Evolutionary conservation across 2,797 vertebrate genomes (phyloP).

Genomic region (Phataginus tetradactyla): DNA sequence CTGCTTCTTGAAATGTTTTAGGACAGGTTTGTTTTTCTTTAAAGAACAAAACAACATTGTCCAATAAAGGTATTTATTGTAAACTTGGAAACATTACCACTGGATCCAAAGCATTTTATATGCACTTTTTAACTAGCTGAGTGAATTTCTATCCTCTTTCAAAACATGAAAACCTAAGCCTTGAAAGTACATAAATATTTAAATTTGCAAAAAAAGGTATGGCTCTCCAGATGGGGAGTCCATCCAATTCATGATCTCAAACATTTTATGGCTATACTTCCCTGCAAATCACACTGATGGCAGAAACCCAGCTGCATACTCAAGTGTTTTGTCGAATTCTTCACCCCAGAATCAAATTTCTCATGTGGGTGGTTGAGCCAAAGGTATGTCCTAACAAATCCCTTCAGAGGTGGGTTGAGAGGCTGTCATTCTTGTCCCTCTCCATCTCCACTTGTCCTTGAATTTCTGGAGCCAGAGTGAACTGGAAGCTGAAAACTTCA

Average conservation of each 20-base stretch:
- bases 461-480: not conserved
- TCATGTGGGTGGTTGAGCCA: constrained; percentile 22
- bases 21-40: constrained; percentile 56
- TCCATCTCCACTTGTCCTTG: not conserved
- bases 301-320: constrained; percentile 11
- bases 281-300: constrained; percentile 46
- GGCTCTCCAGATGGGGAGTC: constrained; percentile 32
- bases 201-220: constrained; percentile 61
- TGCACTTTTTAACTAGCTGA: constrained; percentile 16
- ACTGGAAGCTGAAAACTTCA: not conserved
- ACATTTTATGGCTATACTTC: constrained; percentile 54
- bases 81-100: constrained; percentile 34
- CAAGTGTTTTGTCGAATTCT: constrained; percentile 51
- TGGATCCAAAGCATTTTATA: constrained; percentile 15
- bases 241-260: constrained; percentile 49
- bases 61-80: constrained; percentile 40
- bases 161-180: constrained; percentile 63
- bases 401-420: not conserved
- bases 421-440: not conserved
- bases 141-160: constrained; percentile 7
- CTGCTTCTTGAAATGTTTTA: not conserved
- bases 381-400: constrained; percentile 46
- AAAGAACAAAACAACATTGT: constrained; percentile 63
- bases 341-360: constrained; percentile 58
- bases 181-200: constrained; percentile 57